phyloP scores from a whole-genome alignment of 1,140 invertebrate species.

The Leptopilina boulardi region DNA sequence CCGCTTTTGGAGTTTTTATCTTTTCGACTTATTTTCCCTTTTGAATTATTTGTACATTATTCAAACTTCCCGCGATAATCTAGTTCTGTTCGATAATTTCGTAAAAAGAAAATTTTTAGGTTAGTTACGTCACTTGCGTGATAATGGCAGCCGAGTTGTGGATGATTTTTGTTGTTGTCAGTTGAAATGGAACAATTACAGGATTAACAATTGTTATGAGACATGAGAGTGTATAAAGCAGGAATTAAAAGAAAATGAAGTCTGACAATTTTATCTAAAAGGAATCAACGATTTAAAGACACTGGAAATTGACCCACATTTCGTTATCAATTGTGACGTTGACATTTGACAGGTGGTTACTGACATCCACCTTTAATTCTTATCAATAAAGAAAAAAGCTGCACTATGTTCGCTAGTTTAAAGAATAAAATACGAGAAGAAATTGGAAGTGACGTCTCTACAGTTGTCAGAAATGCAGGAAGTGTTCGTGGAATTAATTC shows the following conservation, averaged over 20 bases:
- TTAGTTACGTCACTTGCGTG: slow-evolving; percentile 16
- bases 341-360: slow-evolving; percentile 50
- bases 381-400: slow-evolving; percentile 24
- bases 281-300: too few species aligned
- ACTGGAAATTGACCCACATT: slow-evolving; percentile 12
- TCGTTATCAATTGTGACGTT: slow-evolving; percentile 47
- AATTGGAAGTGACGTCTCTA: slow-evolving; percentile 82
- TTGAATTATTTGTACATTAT: neutral
- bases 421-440: slow-evolving; percentile 87
- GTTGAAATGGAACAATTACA: neutral
- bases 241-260: slow-evolving; percentile 2
- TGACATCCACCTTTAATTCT: slow-evolving; percentile 33
- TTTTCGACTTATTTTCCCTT: neutral
- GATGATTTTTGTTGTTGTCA: slow-evolving; percentile 2
- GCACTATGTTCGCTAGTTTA: slow-evolving; percentile 80
- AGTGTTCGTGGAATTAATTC: slow-evolving; percentile 77
- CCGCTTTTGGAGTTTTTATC: slow-evolving; percentile 32
- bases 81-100: slow-evolving; percentile 4
- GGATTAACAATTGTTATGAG: neutral
- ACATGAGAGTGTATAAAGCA: neutral
- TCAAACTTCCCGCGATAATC: slow-evolving; percentile 13
- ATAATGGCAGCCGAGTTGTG: neutral
- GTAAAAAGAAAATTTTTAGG: neutral
- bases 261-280: neutral
- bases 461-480: slow-evolving; percentile 75